Percentiles rank a stretch among this genome's conserved stretches.
Evolutionary conservation across 2,888 invertebrate genomes (phyloP).

Genomic region (Pachliopta kotzebuea): DNA sequence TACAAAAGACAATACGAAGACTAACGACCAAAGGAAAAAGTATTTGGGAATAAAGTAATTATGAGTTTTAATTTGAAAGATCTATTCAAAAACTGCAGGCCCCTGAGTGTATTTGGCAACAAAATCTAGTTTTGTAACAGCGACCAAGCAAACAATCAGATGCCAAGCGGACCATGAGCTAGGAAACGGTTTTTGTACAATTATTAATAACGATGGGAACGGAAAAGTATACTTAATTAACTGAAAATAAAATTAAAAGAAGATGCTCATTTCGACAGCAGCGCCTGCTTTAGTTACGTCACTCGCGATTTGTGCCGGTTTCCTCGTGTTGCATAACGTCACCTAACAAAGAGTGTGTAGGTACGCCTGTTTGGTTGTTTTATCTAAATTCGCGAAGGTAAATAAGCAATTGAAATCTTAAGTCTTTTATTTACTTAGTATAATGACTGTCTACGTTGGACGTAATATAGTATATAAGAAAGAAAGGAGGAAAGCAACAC

Average conservation of each 20-base stretch:
- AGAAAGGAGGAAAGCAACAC: too few relatives aligned
- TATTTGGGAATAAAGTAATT: too few relatives aligned
- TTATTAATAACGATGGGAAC: constrained; percentile 26
- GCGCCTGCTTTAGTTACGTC: constrained; percentile 10
- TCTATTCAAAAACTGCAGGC: too few relatives aligned
- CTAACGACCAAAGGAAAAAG: too few relatives aligned
- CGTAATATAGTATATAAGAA: too few relatives aligned
- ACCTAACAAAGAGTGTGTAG: neutral
- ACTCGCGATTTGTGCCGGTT: constrained; percentile 8
- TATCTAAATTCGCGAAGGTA: too few relatives aligned
- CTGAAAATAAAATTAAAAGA: constrained; percentile 12
- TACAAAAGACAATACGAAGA: too few relatives aligned
- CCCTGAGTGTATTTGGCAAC: neutral
- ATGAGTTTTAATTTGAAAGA: too few relatives aligned
- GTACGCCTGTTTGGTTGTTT: too few relatives aligned
- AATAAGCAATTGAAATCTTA: too few relatives aligned
- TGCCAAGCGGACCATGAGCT: constrained; percentile 24
- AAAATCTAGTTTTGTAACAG: neutral
- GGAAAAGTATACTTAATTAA: constrained; percentile 24
- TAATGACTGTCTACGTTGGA: too few relatives aligned
- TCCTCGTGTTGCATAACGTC: constrained; percentile 17
- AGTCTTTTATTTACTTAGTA: too few relatives aligned
- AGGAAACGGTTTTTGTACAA: constrained; percentile 19
- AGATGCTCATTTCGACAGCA: constrained; percentile 19
- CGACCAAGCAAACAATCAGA: neutral